phyloP scores from a whole-genome alignment of 1,140 invertebrate genomes.

The Ostrea edulis region DNA sequence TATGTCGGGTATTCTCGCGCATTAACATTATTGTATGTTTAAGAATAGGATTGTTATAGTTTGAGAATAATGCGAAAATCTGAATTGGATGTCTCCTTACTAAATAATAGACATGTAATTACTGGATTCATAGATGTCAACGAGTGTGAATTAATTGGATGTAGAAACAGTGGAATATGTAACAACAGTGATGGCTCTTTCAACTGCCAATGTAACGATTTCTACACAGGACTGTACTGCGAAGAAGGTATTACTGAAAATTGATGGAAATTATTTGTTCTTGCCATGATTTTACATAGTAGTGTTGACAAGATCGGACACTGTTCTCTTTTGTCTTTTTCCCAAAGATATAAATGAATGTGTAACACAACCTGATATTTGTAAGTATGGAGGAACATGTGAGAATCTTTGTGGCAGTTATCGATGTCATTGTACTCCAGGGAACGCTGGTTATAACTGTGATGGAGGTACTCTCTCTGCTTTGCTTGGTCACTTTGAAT shows the following conservation, averaged over 20 bases:
- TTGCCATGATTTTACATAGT: neutral
- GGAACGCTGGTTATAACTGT: conserved; percentile 23
- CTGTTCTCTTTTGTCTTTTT: neutral
- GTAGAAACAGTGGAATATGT: conserved; percentile 25
- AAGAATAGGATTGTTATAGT: neutral
- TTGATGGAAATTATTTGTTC: neutral
- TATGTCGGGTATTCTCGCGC: neutral
- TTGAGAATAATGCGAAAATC: neutral
- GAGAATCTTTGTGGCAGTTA: conserved; percentile 27
- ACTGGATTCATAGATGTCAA: neutral
- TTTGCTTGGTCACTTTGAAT: neutral
- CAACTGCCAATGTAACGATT: neutral
- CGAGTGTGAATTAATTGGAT: neutral
- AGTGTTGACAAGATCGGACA: too few relatives aligned
- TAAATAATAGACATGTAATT: neutral
- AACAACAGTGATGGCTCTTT: neutral
- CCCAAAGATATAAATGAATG: neutral
- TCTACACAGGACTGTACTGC: conserved; percentile 2
- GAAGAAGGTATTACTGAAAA: neutral
- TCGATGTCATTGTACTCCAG: conserved; percentile 27
- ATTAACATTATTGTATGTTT: neutral
- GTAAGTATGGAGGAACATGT: conserved; percentile 42
- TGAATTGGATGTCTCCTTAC: neutral
- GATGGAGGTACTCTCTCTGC: conserved; percentile 17
- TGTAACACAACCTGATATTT: conserved; percentile 17